Conservation (phyloP, 2,113 vertebrate species). For the Dendropsophus ebraccatus region DNA sequence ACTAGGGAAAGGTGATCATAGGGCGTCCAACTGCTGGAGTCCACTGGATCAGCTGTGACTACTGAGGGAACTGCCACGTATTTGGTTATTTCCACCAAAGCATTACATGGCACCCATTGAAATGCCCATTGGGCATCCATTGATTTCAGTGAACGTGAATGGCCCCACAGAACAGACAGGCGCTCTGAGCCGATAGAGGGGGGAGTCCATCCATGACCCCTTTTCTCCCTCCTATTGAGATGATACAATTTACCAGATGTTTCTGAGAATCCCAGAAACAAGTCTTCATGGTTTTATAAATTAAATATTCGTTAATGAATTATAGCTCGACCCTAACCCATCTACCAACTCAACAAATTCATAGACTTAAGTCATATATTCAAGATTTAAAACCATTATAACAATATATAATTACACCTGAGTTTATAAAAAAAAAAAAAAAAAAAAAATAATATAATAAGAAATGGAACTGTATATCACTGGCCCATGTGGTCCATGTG, state of each 20-base stretch:
- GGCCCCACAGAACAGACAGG: not conserved
- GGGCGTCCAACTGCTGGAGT: no score
- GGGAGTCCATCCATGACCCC: not conserved
- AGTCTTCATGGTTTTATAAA: conserved; percentile 71
- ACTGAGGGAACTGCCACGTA: not conserved
- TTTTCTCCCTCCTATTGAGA: conserved; percentile 71
- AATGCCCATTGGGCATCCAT: not conserved
- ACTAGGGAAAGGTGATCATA: not conserved
- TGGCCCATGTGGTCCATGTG: conserved; percentile 4
- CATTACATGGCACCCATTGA: not conserved
- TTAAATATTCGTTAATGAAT: conserved; percentile 73
- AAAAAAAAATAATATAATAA: not conserved
- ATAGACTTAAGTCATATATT: conserved; percentile 69
- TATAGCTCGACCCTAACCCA: conserved; percentile 69
- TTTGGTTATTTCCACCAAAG: not conserved
- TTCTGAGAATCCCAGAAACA: conserved; percentile 76
- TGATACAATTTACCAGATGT: conserved; percentile 75
- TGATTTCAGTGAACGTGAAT: not conserved
- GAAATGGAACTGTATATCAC: conserved; percentile 72
- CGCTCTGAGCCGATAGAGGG: not conserved
- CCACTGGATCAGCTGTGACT: not conserved
- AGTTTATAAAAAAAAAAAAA: conserved; percentile 72
- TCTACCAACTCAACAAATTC: conserved; percentile 69
- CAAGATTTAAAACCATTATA: conserved; percentile 74
- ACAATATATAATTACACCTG: conserved; percentile 82